Base-by-base conservation (phyloP, 1,140 invertebrate genomes). In the Galleria mellonella region DNA sequence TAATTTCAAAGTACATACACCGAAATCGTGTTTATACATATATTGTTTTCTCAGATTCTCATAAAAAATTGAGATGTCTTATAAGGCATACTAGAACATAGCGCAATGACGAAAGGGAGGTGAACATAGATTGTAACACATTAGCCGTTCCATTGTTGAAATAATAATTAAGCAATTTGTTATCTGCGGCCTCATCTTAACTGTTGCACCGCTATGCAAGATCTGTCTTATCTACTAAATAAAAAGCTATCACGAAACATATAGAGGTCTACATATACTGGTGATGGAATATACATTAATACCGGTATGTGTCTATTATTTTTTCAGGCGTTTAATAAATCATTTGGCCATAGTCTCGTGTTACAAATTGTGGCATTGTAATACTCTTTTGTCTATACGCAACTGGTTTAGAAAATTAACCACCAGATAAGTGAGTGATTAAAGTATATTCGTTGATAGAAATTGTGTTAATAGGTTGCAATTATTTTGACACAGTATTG, bases 131-230 rank as follows among this genome's bases (percentile, higher is more conserved):
- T 14, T 29, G 45, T 51, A 47, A 48, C 43, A 62, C 62, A 59
- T 59, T 63, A 66, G 49, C 43, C 9, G 30, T 51, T 49, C 58
- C 43, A 68, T 71, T 71, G 61, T 71, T 63, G 67, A 58, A 68
- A 71, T 76, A 67, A 65, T 65, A 76, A 72, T 72, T 76, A 71
- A 64, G 67, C 53, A 73, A 69, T 69, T 68, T 58, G 46, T 63
- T 73, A 76, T 73, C 72, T 51, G 35, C 55, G 62, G 43, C 55
- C 62, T 44, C 67, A 76, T 73, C 72, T 76, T 23, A 11, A 9
- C 3, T 8, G 29, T 30, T 40, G 27, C 38, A 29, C 38, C 27
- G 29, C 12, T 40, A 29, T n/a, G 8, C 4, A 11, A 29, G 38
- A 40, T 11, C 38, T 11, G 17, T 40, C 38, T 40, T 30, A 40